phyloP scores from a whole-genome alignment of 1,140 invertebrate genomes.

The Aricia agestis region DNA sequence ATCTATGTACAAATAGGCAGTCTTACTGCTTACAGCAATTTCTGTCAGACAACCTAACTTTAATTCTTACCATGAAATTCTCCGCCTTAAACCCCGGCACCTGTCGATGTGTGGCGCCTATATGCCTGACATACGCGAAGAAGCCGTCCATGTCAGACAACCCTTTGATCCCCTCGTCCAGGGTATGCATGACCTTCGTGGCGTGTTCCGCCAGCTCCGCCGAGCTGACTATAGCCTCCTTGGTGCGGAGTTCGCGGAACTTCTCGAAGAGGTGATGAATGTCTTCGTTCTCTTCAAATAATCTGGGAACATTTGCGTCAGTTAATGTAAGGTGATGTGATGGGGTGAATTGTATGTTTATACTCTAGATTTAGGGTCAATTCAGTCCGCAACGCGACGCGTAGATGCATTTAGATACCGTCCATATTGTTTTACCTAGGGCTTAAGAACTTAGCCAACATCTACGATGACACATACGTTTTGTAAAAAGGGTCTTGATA shows the following conservation, averaged over 20 bases:
- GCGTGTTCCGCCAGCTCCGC: conserved; percentile 91
- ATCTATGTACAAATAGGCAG: too few species aligned
- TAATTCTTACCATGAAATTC: conserved; percentile 86
- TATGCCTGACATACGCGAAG: conserved; percentile 86
- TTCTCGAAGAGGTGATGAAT: conserved; percentile 87
- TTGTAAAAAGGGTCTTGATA: too few species aligned
- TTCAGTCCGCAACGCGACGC: too few species aligned
- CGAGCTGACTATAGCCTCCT: conserved; percentile 85
- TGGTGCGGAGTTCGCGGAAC: conserved; percentile 85
- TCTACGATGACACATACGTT: too few species aligned
- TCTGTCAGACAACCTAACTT: too few species aligned
- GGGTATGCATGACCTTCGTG: conserved; percentile 89
- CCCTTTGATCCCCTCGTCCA: conserved; percentile 90
- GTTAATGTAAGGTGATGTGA: not conserved
- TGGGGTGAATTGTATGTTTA: conserved; percentile 10
- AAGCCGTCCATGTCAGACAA: conserved; percentile 90
- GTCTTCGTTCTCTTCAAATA: conserved; percentile 92
- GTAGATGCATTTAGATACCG: too few species aligned
- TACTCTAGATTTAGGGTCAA: too few species aligned
- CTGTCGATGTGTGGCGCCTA: conserved; percentile 88
- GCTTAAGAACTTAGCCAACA: too few species aligned
- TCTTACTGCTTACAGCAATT: too few species aligned
- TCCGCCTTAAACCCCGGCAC: conserved; percentile 89
- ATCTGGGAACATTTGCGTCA: conserved; percentile 75
- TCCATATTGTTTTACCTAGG: too few species aligned